Evolutionary conservation across 1,140 invertebrate genomes (phyloP), one percentile per base, ranked within the genome.

Genomic region (Heterodera carotae): DNA sequence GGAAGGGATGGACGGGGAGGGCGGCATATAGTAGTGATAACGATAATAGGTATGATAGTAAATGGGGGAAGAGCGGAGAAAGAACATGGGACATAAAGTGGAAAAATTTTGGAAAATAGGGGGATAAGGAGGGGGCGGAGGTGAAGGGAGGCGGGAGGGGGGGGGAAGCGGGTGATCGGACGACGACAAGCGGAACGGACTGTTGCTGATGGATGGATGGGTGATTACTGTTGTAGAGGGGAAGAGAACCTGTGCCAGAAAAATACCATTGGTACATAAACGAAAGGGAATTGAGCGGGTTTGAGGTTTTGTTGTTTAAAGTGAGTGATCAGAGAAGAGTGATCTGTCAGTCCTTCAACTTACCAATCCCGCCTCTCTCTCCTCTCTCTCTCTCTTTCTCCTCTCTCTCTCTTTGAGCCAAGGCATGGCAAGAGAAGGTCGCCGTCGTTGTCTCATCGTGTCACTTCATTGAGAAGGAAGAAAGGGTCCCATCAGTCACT

Each of bases 321-420:
- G 36, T 18, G 36, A 71, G 59, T 39, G 31, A 71, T 71, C 59
- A 36, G 59, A 43, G 36, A 71, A 71, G 68, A 69, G 36, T 69
- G 67, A 36, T 69, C 31, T 25, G 53, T n/a, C n/a, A n/a, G n/a
- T n/a, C n/a, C n/a, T n/a, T n/a, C n/a, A n/a, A n/a, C n/a, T n/a
- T n/a, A n/a, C n/a, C n/a, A n/a, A n/a, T n/a, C n/a, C n/a, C n/a
- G n/a, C n/a, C n/a, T n/a, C n/a, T 69, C 3, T 2, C 29, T 43
- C 68, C 39, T 25, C 25, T 71, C 31, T 8, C 48, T 5, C 31
- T 39, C 53, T 10, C 27, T 48, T 39, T 33, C 31, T 7, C 6
- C 29, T 25, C n/a, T 33, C 31, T 7, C 6, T 27, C 25, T 33
- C 53, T 67, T 18, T 53, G 25, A 33, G 29, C 3, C 4, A 4